These are phyloP conservation scores for Brachyrhaphis roseni DNA, from an alignment of 2,797 vertebrate species.

Conservation along the genomic window DNA sequence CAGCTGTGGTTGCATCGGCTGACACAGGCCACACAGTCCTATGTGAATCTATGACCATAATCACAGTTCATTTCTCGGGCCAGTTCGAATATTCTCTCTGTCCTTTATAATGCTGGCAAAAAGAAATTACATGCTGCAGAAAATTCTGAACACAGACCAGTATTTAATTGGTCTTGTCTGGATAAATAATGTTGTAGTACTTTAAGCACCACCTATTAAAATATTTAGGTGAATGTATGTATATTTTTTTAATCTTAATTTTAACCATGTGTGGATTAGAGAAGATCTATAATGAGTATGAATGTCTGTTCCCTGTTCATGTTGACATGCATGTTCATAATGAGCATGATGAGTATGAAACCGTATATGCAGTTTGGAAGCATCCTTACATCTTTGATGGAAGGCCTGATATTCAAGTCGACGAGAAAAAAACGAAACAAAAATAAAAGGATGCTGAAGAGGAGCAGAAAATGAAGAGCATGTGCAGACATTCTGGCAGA, in stretches of 20 bases:
- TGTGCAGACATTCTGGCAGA: slow-evolving; percentile 64
- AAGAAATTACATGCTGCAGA: neutral
- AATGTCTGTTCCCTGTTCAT: neutral
- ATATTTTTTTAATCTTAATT: neutral
- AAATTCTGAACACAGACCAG: neutral
- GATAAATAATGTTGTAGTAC: neutral
- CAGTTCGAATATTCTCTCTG: neutral
- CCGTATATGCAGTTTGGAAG: slow-evolving; percentile 39
- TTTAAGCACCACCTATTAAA: neutral
- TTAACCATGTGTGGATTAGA: neutral
- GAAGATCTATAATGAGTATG: neutral
- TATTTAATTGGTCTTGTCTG: neutral
- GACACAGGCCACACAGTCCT: neutral
- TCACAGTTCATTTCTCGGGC: neutral
- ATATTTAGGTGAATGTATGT: neutral
- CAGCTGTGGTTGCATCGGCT: neutral
- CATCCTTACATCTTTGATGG: slow-evolving; percentile 59
- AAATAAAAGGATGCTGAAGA: slow-evolving; percentile 9
- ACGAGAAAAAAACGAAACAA: neutral
- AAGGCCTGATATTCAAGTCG: slow-evolving; percentile 38
- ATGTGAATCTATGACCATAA: neutral
- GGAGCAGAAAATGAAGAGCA: slow-evolving; percentile 42
- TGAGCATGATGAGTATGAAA: neutral
- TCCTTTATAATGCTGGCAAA: neutral
- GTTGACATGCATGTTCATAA: neutral